Evolutionary conservation across 2,113 vertebrate species (phyloP), one percentile per base, ranked within the genome.

Genomic region (Pardalotus punctatus): DNA sequence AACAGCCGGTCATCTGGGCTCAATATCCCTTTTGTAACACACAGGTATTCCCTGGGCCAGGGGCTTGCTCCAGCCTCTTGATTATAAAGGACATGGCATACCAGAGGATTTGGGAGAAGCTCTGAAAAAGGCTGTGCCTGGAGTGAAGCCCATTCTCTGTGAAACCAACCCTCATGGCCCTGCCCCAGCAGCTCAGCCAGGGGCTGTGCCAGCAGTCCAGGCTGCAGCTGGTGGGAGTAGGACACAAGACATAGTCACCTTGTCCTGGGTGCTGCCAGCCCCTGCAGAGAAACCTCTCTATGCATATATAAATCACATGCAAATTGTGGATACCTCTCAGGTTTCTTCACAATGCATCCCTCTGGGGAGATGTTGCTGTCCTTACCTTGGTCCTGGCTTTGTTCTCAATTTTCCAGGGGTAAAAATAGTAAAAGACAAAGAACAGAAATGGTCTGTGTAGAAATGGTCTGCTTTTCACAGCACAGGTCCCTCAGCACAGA

Each of bases 311-410:
- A 20, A 48, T 42, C 20, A 31, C 12, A 43, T 40, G 45, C 2
- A 3, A 69, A 50, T 6, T 4, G 6, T 28, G 38, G 29, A 29
- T 82, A 35, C 6, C 7, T 21, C 56, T 57, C 12, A 9, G 35
- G 36, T 96, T 94, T 82, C 61, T 81, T 29, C 66, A 25, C 2
- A 4, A 35, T 24, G 24, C 81, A 86, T 93, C 79, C 33, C 61
- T 92, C 58, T 8, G 45, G 76, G 66, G 81, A 80, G 79, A 70
- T 78, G 86, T 94, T 94, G 85, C 81, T 72, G 93, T 95, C 10
- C 80, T 97, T 96, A 83, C 61, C 66, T 98, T 96, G 96, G 87
- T 97, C 93, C 91, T 86, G 74, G 58, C 78, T 95, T 90, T 70
- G 64, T 76, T 96, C 81, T 95, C 13, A 5, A 28, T 87, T 88